A percentile compares a stretch with the other conserved stretches of the same genome.
These are phyloP conservation scores for Pyrrhosoma nymphula DNA, from an alignment of 2,888 invertebrate genomes.

Conservation along the genomic window DNA sequence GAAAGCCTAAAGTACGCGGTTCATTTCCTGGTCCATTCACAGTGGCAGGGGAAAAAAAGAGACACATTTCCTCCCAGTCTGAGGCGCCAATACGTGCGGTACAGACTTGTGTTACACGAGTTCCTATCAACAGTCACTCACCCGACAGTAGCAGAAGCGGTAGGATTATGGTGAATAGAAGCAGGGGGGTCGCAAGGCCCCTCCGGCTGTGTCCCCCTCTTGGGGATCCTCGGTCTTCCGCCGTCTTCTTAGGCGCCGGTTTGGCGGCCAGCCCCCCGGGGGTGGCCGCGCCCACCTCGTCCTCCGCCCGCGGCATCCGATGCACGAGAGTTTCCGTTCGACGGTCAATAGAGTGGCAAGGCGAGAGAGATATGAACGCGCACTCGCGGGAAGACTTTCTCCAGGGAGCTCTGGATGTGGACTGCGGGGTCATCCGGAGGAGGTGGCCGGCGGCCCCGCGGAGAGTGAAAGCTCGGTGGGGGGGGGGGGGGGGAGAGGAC, in stretches of 20 bases:
- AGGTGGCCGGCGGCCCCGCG: background rate
- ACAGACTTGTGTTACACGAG: too few relatives aligned
- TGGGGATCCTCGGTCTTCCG: background rate
- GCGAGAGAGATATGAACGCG: background rate
- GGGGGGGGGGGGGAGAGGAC: background rate
- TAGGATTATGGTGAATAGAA: background rate
- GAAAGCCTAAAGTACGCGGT: too few relatives aligned
- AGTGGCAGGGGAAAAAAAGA: too few relatives aligned
- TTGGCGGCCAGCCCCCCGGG: background rate
- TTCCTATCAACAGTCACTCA: background rate
- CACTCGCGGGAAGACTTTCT: background rate
- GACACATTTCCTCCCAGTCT: too few relatives aligned
- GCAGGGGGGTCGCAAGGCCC: background rate
- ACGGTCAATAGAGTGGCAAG: background rate
- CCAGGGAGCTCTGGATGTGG: background rate
- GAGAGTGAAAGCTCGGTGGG: background rate
- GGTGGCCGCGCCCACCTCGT: background rate
- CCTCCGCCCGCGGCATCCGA: background rate
- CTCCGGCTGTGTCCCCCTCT: background rate
- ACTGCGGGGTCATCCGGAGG: conserved; percentile 22
- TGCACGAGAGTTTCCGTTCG: background rate
- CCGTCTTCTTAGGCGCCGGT: background rate
- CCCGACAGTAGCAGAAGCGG: background rate
- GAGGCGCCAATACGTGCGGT: too few relatives aligned
- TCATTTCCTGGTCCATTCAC: too few relatives aligned